These are phyloP conservation scores for Pipistrellus kuhlii DNA, from an alignment of 2,797 vertebrate genomes.

Conservation along the genomic window DNA sequence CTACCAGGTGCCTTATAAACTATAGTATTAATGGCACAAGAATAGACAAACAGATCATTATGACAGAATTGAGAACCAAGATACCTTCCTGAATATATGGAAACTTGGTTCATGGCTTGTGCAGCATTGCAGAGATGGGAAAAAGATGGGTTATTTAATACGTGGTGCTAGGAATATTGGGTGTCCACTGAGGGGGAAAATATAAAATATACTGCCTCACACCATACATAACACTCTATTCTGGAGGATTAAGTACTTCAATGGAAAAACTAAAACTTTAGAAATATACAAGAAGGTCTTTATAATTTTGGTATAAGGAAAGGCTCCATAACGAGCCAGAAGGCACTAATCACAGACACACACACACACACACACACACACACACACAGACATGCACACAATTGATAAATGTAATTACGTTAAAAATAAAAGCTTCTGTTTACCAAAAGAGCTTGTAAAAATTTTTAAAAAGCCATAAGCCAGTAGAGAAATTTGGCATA, in stretches of 20 bases:
- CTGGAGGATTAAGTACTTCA: neutral
- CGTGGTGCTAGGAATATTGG: neutral
- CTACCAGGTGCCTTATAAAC: neutral
- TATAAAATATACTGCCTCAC: neutral
- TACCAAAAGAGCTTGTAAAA: slow-evolving; percentile 28
- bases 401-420: neutral
- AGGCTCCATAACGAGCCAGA: neutral
- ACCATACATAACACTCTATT: neutral
- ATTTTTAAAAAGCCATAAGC: slow-evolving; percentile 8
- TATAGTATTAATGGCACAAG: neutral
- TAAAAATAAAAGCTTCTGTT: slow-evolving; percentile 47
- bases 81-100: neutral
- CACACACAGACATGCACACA: neutral
- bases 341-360: neutral
- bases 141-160: neutral
- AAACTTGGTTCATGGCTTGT: neutral
- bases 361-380: neutral
- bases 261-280: slow-evolving; percentile 32
- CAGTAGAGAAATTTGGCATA: neutral
- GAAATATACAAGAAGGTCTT: neutral
- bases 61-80: neutral
- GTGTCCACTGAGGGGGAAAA: neutral
- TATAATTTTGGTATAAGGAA: neutral
- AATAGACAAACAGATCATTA: neutral
- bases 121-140: neutral